A percentile compares a stretch with the other conserved stretches of the same genome.
Evolutionary conservation across 2,113 vertebrate species (phyloP).

Genomic region (Tympanuchus pallidicinctus): DNA sequence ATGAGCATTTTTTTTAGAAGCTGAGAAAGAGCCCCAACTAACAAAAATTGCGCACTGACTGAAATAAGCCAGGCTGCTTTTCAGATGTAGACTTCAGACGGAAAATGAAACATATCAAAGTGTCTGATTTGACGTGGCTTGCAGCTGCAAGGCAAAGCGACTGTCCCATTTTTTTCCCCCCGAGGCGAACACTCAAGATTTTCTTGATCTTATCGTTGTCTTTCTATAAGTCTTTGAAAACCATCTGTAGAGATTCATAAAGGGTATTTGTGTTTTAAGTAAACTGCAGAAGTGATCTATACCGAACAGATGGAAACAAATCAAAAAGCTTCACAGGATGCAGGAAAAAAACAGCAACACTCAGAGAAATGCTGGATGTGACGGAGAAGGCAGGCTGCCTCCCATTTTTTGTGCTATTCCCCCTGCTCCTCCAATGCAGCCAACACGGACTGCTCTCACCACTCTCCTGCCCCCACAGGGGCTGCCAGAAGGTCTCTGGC

Average conservation of each 20-base stretch:
- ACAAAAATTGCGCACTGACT: slow-evolving; percentile 69
- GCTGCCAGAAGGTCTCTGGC: neutral
- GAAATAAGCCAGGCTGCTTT: slow-evolving; percentile 69
- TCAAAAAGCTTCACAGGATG: slow-evolving; percentile 74
- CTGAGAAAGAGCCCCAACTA: slow-evolving; percentile 66
- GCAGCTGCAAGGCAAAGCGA: slow-evolving; percentile 69
- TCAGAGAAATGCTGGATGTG: slow-evolving; percentile 49
- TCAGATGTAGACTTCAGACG: slow-evolving; percentile 70
- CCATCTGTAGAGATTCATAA: slow-evolving; percentile 75
- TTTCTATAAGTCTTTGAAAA: slow-evolving; percentile 75
- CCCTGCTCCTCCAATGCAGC: neutral
- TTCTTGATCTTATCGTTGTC: slow-evolving; percentile 75
- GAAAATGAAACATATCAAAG: slow-evolving; percentile 74
- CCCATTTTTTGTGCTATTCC: neutral
- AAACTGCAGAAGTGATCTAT: slow-evolving; percentile 75
- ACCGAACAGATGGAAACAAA: slow-evolving; percentile 75
- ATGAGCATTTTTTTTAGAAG: slow-evolving; percentile 73
- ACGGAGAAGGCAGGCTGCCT: slow-evolving; percentile 54
- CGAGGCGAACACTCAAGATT: slow-evolving; percentile 66
- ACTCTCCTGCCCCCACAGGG: fast-evolving
- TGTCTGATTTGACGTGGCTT: slow-evolving; percentile 70
- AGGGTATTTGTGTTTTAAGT: slow-evolving; percentile 77
- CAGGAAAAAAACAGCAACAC: slow-evolving; percentile 66
- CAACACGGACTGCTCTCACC: fast-evolving
- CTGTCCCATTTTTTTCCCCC: slow-evolving; percentile 62